phyloP scores from a whole-genome alignment of 2,797 vertebrate genomes.

The Myoxocephalus aenaeus region DNA sequence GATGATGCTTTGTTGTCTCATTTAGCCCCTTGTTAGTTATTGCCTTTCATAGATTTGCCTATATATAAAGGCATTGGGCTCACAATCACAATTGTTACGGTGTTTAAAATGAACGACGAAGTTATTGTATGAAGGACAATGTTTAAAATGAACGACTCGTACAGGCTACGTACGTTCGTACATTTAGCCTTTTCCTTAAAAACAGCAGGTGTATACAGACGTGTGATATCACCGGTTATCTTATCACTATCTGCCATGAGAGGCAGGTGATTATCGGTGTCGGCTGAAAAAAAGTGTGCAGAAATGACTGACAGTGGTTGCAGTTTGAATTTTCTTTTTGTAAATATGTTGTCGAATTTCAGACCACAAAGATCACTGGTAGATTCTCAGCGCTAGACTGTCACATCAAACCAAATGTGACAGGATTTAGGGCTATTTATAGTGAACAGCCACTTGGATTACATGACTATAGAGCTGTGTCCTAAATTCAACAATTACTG shows the following conservation, averaged over 20 bases:
- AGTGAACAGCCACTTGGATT: constrained; percentile 62
- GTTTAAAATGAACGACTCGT: not conserved
- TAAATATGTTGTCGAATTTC: constrained; percentile 13
- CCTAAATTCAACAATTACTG: constrained; percentile 68
- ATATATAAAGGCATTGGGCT: not conserved
- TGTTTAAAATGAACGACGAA: not conserved
- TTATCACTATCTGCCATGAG: not conserved
- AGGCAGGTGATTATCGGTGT: not conserved
- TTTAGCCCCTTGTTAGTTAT: no score
- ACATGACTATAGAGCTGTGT: constrained; percentile 56
- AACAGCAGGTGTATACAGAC: not conserved
- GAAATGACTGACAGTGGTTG: not conserved
- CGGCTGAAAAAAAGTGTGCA: not conserved
- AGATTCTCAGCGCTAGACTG: constrained; percentile 38
- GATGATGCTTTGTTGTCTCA: no score
- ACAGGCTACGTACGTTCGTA: not conserved
- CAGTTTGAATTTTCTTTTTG: not conserved
- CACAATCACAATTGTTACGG: not conserved
- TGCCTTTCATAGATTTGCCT: not conserved
- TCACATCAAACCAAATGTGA: constrained; percentile 61
- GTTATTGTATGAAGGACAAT: not conserved
- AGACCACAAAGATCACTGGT: constrained; percentile 32
- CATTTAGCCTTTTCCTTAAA: not conserved
- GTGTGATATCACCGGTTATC: not conserved
- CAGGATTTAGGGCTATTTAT: constrained; percentile 69